A percentile compares a stretch with the other conserved stretches of the same genome.
Evolutionary conservation across 2,888 invertebrate species (phyloP).

Genomic region (Thecophora atra): DNA sequence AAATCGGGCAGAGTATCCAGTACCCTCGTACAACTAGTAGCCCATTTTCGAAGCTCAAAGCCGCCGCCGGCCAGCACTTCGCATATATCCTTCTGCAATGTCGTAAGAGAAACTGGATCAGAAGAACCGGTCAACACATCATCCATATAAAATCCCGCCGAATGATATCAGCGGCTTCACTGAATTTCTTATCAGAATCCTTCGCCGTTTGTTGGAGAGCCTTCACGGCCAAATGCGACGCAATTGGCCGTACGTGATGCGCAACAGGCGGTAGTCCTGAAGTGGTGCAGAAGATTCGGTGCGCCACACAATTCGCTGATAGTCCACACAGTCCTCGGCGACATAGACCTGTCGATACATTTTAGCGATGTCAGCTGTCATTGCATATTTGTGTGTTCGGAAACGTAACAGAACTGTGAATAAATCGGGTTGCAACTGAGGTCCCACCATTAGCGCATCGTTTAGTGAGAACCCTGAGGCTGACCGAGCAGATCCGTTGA

Average conservation of each 20-base stretch:
- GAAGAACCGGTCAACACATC: slow-evolving; percentile 16
- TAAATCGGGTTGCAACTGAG: slow-evolving; percentile 19
- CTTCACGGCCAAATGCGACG: slow-evolving; percentile 38
- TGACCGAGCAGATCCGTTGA: background rate
- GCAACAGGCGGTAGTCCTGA: slow-evolving; percentile 37
- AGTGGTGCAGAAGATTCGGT: slow-evolving; percentile 32
- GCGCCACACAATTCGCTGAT: slow-evolving; percentile 33
- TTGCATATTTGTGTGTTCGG: slow-evolving; percentile 20
- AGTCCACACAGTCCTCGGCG: background rate
- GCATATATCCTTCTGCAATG: slow-evolving; percentile 14
- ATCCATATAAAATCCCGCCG: slow-evolving; percentile 27
- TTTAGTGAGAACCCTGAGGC: background rate
- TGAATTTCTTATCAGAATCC: slow-evolving; percentile 4
- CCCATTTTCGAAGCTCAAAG: slow-evolving; percentile 27
- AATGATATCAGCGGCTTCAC: background rate
- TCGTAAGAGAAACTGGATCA: background rate
- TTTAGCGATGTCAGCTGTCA: slow-evolving; percentile 20
- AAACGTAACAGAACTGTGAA: slow-evolving; percentile 25
- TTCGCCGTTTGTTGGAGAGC: slow-evolving; percentile 37
- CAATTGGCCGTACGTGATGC: slow-evolving; percentile 40
- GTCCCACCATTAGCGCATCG: slow-evolving; percentile 7
- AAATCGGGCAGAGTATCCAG: background rate
- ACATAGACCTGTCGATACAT: background rate
- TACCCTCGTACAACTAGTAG: background rate
- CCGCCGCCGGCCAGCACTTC: slow-evolving; percentile 7